Evolutionary conservation across 2,797 vertebrate species (phyloP).

Genomic region (Knipowitschia caucasica): DNA sequence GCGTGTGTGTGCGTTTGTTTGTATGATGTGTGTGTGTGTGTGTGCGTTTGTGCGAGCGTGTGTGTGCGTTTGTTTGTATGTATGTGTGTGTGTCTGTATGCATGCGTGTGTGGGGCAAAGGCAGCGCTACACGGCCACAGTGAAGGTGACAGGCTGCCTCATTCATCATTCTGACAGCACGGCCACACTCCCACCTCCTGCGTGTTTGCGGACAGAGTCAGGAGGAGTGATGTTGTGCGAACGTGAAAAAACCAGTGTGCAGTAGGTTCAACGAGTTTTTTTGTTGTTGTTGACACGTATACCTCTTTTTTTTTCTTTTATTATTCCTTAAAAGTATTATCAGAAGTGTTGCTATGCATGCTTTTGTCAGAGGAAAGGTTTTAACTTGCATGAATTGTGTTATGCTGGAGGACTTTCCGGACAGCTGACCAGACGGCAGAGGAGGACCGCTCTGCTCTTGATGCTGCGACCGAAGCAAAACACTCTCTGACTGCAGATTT

Average conservation of each 20-base stretch:
- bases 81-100: no score
- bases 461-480: slow-evolving; percentile 2
- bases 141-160: slow-evolving; percentile 54
- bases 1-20: no score
- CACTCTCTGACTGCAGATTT: slow-evolving; percentile 9
- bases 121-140: slow-evolving; percentile 21
- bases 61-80: no score
- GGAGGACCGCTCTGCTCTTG: slow-evolving; percentile 3
- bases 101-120: slow-evolving; percentile 29
- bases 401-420: slow-evolving; percentile 53
- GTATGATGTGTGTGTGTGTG: slow-evolving; percentile 36
- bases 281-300: slow-evolving; percentile 62
- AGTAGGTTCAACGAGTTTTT: slow-evolving; percentile 65
- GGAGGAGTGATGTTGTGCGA: slow-evolving; percentile 35
- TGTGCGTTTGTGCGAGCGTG: slow-evolving; percentile 42
- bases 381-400: slow-evolving; percentile 64
- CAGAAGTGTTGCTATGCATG: slow-evolving; percentile 74
- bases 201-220: slow-evolving; percentile 11
- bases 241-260: slow-evolving; percentile 45
- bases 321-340: slow-evolving; percentile 69
- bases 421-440: slow-evolving; percentile 16
- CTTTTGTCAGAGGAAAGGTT: slow-evolving; percentile 47
- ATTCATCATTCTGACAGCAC: slow-evolving; percentile 55
- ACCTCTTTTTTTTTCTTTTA: slow-evolving; percentile 40
- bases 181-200: slow-evolving; percentile 30